Conservation (phyloP, 2,113 vertebrate species). For the Nematolebias whitei region DNA sequence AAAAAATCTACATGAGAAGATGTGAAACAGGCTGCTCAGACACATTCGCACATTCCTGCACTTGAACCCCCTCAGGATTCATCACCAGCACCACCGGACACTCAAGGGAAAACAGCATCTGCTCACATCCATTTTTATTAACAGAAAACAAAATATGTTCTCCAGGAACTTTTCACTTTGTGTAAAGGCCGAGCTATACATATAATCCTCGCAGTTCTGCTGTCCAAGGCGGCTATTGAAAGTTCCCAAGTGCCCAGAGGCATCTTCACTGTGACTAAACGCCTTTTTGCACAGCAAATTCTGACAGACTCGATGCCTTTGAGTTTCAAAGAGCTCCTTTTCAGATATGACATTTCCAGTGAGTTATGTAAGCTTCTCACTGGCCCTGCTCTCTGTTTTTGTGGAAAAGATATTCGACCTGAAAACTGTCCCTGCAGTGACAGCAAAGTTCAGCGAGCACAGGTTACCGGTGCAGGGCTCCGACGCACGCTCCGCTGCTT, state of each 20-base stretch:
- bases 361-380: slow-evolving; percentile 53
- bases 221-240: slow-evolving; percentile 40
- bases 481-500: slow-evolving; percentile 78
- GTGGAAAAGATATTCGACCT: slow-evolving; percentile 36
- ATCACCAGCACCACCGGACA: slow-evolving; percentile 59
- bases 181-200: slow-evolving; percentile 9
- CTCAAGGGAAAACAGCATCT: slow-evolving; percentile 63
- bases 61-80: slow-evolving; percentile 54
- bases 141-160: slow-evolving; percentile 45
- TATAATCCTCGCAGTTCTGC: slow-evolving; percentile 29
- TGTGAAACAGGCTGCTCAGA: slow-evolving; percentile 32
- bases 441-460: slow-evolving; percentile 43
- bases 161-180: slow-evolving; percentile 42
- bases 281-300: slow-evolving; percentile 49
- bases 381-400: slow-evolving; percentile 2
- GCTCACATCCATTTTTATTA: slow-evolving; percentile 66
- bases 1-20: slow-evolving; percentile 61
- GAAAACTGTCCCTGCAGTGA: slow-evolving; percentile 54
- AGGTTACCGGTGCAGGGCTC: slow-evolving; percentile 18
- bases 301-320: slow-evolving; percentile 48
- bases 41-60: neutral
- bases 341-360: slow-evolving; percentile 49
- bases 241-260: slow-evolving; percentile 29
- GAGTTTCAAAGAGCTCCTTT: slow-evolving; percentile 54
- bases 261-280: slow-evolving; percentile 59